A percentile compares a stretch with the other conserved stretches of the same genome.
Evolutionary conservation across 2,888 invertebrate species (phyloP).

Genomic region (Selenia dentaria): DNA sequence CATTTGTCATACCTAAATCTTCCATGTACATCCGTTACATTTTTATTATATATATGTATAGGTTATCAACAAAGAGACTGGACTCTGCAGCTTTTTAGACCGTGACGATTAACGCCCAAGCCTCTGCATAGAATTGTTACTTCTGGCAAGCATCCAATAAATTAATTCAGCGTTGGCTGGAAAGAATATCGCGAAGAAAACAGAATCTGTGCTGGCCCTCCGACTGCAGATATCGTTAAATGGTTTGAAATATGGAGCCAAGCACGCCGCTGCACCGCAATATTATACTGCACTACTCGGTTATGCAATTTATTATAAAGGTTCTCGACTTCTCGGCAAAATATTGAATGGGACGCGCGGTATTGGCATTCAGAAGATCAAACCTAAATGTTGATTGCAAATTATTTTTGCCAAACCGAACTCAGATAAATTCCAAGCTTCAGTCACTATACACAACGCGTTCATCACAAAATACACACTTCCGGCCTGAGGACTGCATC

Average conservation of each 20-base stretch:
- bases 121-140: conserved; percentile 12
- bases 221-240: conserved; percentile 36
- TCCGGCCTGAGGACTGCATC: no score
- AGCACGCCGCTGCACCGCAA: conserved; percentile 23
- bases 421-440: no score
- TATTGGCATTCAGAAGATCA: no score
- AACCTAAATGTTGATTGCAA: no score
- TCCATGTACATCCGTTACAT: no score
- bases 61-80: no score
- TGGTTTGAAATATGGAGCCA: conserved; percentile 27
- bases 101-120: conserved; percentile 21
- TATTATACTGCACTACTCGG: conserved; percentile 16
- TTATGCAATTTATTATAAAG: conserved; percentile 11
- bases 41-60: no score
- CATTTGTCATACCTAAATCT: no score
- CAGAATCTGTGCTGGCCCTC: conserved; percentile 18
- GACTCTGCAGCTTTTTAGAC: no score
- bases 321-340: neutral
- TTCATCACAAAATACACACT: no score
- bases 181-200: conserved; percentile 23
- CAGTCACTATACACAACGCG: no score
- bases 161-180: conserved; percentile 22
- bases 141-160: conserved; percentile 30
- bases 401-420: no score
- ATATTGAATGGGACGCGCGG: neutral